Evolutionary conservation across 2,113 vertebrate genomes (phyloP), one percentile per base, ranked within the genome.

Genomic region (Serinus canaria): DNA sequence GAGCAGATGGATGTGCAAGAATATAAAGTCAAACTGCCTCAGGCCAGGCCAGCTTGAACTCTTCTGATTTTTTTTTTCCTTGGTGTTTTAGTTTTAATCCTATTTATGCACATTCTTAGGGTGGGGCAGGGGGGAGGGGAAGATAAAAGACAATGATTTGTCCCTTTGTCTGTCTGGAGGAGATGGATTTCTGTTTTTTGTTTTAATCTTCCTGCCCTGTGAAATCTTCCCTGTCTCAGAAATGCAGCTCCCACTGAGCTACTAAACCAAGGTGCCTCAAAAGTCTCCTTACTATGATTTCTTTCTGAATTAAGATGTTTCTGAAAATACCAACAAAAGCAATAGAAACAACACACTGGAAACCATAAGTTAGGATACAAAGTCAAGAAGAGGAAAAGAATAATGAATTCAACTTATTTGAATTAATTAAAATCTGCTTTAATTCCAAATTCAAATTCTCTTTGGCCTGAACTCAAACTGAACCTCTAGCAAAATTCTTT

Each of bases 41-140:
- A 55, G n/a, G 35, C 37, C 66, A 79, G 43, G 16, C 23, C 33
- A 83, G 35, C 24, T 81, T 84, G 50, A 89, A 47, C 22, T 8
- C 24, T 35, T 67, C 37, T 7, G 6, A 17, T 13, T 46, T 27
- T 35, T 81, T 55, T 56, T 35, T 47, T 2, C 17, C 19, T 44
- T 47, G 6, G 17, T 90, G 33, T 30, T 88, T 67, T 41, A 78
- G 9, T 27, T 73, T 72, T 89, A 83, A 16, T 47, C 64, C 47
- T 73, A 31, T 31, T 49, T 86, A 19, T 11, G 8, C 20, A n/a
- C 13, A 24, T 86, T 86, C 13, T 62, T 60, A 20, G 52, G n/a
- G 37, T 0, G 3, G 7, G 13, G 7, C 0, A 1, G 14, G 0
- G 15, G 11, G 3, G 15, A 4, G 12, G 3, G 9, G 4, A 35